Evolutionary conservation across 2,797 vertebrate species (phyloP), one percentile per base, ranked within the genome.

Genomic region (Poecilia gillii): DNA sequence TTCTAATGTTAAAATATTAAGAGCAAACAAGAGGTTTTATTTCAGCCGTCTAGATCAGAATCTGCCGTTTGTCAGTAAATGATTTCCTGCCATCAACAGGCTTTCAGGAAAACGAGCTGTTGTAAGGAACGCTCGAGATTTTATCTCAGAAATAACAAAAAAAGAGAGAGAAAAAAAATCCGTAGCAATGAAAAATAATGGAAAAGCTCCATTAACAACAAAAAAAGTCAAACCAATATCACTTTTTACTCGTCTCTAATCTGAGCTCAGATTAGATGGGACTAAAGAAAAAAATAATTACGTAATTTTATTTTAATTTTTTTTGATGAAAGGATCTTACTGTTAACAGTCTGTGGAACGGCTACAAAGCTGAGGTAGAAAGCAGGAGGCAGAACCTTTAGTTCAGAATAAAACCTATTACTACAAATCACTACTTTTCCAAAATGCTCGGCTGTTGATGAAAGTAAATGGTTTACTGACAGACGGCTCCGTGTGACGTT

Each of bases 331-430:
- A 47, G 23, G 53, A 45, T 45, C 18, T 74, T 36, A 53, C 72
- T 64, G n/a, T 16, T 66, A 81, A 81, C 75, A 81, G 75, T 70
- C 59, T 77, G 73, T 23, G 25, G 59, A 43, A 43, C 45, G 72
- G 45, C 68, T 43, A 53, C 73, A 74, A 64, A 25, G 68, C 72
- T 72, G 70, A 70, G 76, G 82, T 84, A 84, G 77, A 73, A 81
- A 75, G 53, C 28, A 76, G 14, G 70, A 74, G 77, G 66, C 68
- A 45, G 68, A 71, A 71, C 6, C 43, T 62, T 5, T 25, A 3
- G 13, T 64, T 75, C 18, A 4, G 39, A 49, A 70, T 51, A 25
- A 2, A 13, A 70, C 43, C 9, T 4, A 41, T 43, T 43, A 68
- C 36, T 25, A n/a, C 23, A 43, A 70, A 36, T 23, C 46, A 53